A percentile compares a stretch with the other conserved stretches of the same genome.
These are phyloP conservation scores for Heliconius himera DNA, from an alignment of 1,140 invertebrate species.

Conservation along the genomic window DNA sequence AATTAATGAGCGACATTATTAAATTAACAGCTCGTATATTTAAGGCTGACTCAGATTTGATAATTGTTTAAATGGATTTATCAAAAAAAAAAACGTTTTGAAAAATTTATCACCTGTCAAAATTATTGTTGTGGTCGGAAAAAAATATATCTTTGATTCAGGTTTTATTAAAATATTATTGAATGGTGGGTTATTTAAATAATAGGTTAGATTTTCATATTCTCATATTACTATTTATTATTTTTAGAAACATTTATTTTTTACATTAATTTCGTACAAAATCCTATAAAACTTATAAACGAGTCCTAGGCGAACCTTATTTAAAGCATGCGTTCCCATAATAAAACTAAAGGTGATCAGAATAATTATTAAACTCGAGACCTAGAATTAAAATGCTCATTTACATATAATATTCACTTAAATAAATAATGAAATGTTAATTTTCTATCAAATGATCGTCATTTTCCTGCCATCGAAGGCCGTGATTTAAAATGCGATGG, in stretches of 20 bases:
- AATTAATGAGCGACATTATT: constrained; percentile 40
- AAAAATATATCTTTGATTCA: neutral
- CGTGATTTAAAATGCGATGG: constrained; percentile 55
- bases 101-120: neutral
- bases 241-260: no score
- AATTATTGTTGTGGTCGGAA: neutral
- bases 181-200: no score
- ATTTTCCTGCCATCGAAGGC: constrained; percentile 61
- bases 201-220: neutral
- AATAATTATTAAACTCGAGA: neutral
- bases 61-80: constrained; percentile 16
- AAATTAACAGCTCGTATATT: constrained; percentile 38
- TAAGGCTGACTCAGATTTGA: constrained; percentile 30
- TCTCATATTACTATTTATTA: neutral
- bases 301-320: neutral
- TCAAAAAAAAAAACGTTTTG: constrained; percentile 11
- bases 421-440: constrained; percentile 45
- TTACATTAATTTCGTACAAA: no score
- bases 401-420: constrained; percentile 15
- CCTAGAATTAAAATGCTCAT: constrained; percentile 13
- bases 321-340: neutral
- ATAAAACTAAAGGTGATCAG: neutral
- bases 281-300: no score
- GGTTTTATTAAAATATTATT: no score
- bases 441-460: constrained; percentile 53